Base-by-base conservation (phyloP, 2,113 vertebrate genomes). In the Agelaius phoeniceus region DNA sequence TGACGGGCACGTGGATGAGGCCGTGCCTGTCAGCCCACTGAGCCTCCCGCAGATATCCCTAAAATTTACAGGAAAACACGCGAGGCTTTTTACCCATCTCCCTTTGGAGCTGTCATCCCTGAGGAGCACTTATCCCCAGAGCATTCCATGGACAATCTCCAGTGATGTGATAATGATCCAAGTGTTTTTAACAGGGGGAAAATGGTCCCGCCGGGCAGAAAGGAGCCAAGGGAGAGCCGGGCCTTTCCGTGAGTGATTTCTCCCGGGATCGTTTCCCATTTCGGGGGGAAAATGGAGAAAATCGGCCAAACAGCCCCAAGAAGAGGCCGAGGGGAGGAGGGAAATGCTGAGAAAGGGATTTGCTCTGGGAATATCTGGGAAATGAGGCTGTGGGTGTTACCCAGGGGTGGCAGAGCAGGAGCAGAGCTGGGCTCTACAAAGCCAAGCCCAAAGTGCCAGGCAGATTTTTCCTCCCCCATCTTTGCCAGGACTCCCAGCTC, bases 221-320 rank as follows among this genome's bases (percentile, higher is more conserved):
- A 74, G 99, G 99, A 77, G 98, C 98, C 33, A 99, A 99, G 83
- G 99, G 98, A 83, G 98, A 98, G 24, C 98, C 98, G 10, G 99
- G 99, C 75, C 98, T 99, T 74, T 98, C 98, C 27, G 98, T 98
- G 96, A 98, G 98, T 97, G 65, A 37, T 86, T 83, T 19, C 1
- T 54, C 21, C 58, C 39, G 12, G 84, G 13, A 93, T 81, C 10
- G 1, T 44, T 26, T 76, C 75, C 48, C 89, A 46, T 90, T 83
- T 72, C 1, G 4, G 9, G 10, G 12, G 23, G 14, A 8, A 41
- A 75, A 83, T 18, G 71, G 71, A 74, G 59, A 92, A 92, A 93
- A 93, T 94, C 28, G 16, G 33, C 16, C 57, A 77, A 94, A 84
- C 12, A 33, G 22, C n/a, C 67, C 76, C 86, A 21, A 93, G 67